Evolutionary conservation across 1,140 invertebrate genomes (phyloP), one percentile per base, ranked within the genome.

Genomic region (Alviniconcha marisindica): DNA sequence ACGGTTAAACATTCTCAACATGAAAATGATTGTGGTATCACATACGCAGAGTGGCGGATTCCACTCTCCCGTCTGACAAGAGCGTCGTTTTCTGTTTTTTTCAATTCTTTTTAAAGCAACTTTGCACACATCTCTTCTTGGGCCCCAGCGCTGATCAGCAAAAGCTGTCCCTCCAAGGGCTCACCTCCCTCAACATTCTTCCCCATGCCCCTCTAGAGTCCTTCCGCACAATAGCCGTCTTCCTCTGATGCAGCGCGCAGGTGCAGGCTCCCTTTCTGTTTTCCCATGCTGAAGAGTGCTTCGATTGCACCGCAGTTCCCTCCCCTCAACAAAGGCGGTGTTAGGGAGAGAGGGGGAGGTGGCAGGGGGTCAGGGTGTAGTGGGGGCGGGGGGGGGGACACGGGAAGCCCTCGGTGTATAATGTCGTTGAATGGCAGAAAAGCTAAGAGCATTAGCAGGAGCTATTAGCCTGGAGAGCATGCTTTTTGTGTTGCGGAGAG

Each of bases 241-340:
- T 74, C 71, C 33, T 33, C 28, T 38, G n/a, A 2, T 2, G 38
- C 40, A 3, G 38, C 40, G 42, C 77, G 28, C 77, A 80, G 77
- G 77, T 80, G 77, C 77, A 44, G 48, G 10, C 24, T 66, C 60
- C 60, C 4, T 44, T 60, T 36, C 56, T 56, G 77, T 31, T 80
- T 80, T 80, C 77, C 77, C 77, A 80, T 21, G 38, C 77, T 80
- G 56, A 80, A 80, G 54, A 80, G 77, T 44, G 33, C 77, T 80
- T 66, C 56, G 40, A 38, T 18, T n/a, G 73, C 73, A 76, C 42
- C 60, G 60, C 60, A 31, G 21, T 63, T 31, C 28, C 60, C 60
- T 24, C 73, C 42, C 2, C 38, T 44, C 38, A 36, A 74, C 66
- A 36, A 71, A 71, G 66, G 60, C n/a, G n/a, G n/a, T n/a, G n/a